Conservation (phyloP, 2,797 vertebrate species). For the Propithecus deckenii region DNA sequence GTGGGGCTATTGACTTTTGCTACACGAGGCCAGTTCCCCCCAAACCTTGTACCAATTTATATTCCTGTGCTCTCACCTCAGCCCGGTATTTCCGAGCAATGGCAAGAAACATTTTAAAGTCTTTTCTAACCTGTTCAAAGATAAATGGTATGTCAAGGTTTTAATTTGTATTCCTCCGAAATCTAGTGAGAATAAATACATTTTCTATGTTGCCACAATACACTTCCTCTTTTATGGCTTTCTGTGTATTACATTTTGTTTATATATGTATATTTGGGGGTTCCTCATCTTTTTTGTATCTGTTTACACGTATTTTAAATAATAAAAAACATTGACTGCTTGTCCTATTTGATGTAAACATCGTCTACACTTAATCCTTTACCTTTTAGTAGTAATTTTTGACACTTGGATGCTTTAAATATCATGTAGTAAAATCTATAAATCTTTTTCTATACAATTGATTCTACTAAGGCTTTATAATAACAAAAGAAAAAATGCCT, state of each 20-base stretch:
- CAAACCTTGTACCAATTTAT: background rate
- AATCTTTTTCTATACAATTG: background rate
- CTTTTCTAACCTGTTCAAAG: background rate
- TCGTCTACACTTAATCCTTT: background rate
- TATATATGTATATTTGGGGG: background rate
- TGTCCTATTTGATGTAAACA: background rate
- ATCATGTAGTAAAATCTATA: background rate
- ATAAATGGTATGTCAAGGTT: background rate
- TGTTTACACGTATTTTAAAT: background rate
- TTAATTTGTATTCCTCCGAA: constrained; percentile 42
- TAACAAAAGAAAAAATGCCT: background rate
- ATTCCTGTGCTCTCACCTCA: background rate
- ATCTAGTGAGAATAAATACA: background rate
- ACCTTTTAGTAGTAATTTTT: background rate
- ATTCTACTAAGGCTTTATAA: background rate
- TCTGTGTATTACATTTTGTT: background rate
- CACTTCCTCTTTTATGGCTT: background rate
- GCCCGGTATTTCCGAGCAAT: background rate
- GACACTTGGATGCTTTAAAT: background rate
- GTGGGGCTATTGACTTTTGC: background rate
- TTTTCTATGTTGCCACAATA: background rate
- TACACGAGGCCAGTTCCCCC: background rate
- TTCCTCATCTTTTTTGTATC: background rate
- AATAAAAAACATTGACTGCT: background rate
- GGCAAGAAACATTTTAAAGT: background rate